Base-by-base conservation (phyloP, 2,113 vertebrate genomes). In the Phycodurus eques region DNA sequence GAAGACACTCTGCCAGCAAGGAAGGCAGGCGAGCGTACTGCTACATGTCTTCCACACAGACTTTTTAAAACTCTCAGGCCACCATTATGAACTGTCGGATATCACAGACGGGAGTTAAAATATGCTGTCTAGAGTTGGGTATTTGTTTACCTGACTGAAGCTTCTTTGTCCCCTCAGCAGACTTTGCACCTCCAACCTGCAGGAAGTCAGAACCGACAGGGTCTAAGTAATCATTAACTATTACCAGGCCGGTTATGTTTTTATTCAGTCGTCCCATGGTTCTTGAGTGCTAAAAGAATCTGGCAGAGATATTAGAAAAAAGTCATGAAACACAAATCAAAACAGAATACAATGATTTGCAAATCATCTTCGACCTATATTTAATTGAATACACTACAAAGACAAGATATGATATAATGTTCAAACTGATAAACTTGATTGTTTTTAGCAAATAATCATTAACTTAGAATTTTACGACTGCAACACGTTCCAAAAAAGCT, bases 61-160 rank as follows among this genome's bases (percentile, higher is more conserved):
- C 27, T 59, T 33, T 39, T 2, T 17, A 14, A 62, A 42, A 20
- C 15, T 60, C 14, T 14, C 13, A 17, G 17, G 19, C 12, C 11
- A 43, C 5, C 1, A 1, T 59, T 56, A 42, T 63, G 61, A 61
- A 31, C 0, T 10, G 2, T 31, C 3, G 12, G 8, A 14, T 31
- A 2, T 9, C 6, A 8, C 8, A 7, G 8, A 8, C 31, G 54
- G 22, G 6, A 6, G 33, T 6, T 74, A 44, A 56, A 51, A 61
- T 8, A 35, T 51, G 8, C 0, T 8, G 8, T 3, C 2, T 20
- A 19, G 4, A 64, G 9, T 12, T 17, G 6, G 10, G 13, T 1
- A 22, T 43, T 15, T 53, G 31, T 76, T 77, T 85, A 82, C 80
- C 76, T 82, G 68, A 0, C 11, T 44, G 2, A 53, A 68, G 33